Base-by-base conservation (phyloP, 2,797 vertebrate species). In the Eupleurogrammus muticus region DNA sequence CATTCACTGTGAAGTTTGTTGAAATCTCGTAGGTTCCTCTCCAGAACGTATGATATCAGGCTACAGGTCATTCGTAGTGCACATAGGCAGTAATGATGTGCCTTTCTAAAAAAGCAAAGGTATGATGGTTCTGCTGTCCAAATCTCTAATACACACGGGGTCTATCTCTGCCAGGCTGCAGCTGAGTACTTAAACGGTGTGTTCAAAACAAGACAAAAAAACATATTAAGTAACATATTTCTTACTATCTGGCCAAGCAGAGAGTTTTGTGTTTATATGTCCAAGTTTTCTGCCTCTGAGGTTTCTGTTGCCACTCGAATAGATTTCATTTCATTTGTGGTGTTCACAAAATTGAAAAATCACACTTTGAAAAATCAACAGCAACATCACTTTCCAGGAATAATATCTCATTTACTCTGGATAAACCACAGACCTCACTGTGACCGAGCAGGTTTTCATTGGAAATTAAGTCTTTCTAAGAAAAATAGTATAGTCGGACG, bases 401-500 rank as follows among this genome's bases (percentile, higher is more conserved):
- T 46, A 65, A 65, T 8, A 44, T 44, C 40, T n/a, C 40, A 44
- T 14, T 44, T 44, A 44, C 40, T 44, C 16, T 44, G 40, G 40
- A 8, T 44, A 44, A 44, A 44, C 40, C 40, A 44, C 14, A 44
- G 20, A 24, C 32, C 28, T 61, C 17, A 5, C 42, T 46, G 17
- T 40, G 16, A 24, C 19, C 19, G 14, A 13, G 35, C 8, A 19
- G 21, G 21, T 50, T 57, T 38, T 23, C 6, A 54, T 9, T 53
- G 16, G 12, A 44, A 23, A 8, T 28, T 34, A 14, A 20, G 9
- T 47, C 32, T 42, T 20, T 42, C 16, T 35, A 42, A 24, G 42
- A 66, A 63, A 83, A 44, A n/a, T 20, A 38, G 5, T 13, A 38
- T 12, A 28, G 12, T 19, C 21, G 14, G 35, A 16, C 16, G 36